Evolutionary conservation across 1,140 invertebrate genomes (phyloP).

Genomic region (Dufourea novaeangliae): DNA sequence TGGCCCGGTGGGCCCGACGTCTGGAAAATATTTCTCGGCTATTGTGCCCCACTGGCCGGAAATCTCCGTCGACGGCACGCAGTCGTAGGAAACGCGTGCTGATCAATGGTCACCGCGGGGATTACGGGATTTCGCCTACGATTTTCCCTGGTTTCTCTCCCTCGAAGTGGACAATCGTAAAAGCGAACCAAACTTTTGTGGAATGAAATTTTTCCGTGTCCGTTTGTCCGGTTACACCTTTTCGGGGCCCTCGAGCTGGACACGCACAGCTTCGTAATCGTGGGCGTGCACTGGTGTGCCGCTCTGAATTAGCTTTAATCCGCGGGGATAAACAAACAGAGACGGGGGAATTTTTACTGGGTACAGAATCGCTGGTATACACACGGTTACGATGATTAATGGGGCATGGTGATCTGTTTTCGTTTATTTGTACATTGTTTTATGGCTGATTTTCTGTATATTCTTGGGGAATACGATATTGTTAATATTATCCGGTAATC

Average conservation of each 20-base stretch:
- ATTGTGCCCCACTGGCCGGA: slow-evolving; percentile 43
- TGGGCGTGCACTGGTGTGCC: background rate
- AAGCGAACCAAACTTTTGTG: slow-evolving; percentile 22
- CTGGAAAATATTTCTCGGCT: slow-evolving; percentile 62
- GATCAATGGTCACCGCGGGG: slow-evolving; percentile 60
- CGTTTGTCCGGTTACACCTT: background rate
- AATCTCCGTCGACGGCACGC: background rate
- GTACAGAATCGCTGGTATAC: no score
- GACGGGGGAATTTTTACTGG: background rate
- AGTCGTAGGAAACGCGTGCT: slow-evolving; percentile 64
- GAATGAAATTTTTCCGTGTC: background rate
- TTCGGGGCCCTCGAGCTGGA: background rate
- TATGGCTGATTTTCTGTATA: no score
- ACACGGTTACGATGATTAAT: no score
- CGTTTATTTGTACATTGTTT: background rate
- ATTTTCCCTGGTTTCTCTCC: background rate
- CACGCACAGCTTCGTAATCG: background rate
- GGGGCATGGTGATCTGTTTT: no score
- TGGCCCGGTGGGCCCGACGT: background rate
- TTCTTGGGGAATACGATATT: no score
- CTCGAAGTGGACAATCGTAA: slow-evolving; percentile 34
- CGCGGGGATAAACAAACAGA: slow-evolving; percentile 2
- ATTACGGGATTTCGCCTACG: slow-evolving; percentile 60
- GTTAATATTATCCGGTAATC: no score
- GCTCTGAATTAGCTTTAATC: background rate